Base-by-base conservation (phyloP, 1,140 invertebrate species). In the Campoletis sonorensis region DNA sequence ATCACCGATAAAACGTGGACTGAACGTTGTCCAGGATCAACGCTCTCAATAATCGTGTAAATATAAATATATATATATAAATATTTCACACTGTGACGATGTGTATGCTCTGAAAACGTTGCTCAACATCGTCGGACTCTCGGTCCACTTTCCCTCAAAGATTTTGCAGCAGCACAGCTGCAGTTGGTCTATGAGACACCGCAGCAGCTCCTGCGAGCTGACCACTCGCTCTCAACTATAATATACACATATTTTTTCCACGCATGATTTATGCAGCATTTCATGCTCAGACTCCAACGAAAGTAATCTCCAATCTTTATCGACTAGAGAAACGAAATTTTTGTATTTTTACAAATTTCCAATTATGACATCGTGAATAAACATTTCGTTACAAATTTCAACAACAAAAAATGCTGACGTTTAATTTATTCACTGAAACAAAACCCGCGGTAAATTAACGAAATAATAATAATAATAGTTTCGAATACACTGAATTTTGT, bases 101-200 rank as follows among this genome's bases (percentile, higher is more conserved):
- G 30, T 70, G 67, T 70, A 70, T 70, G 64, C 26, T 18, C 18
- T 68, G 15, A n/a, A 70, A 33, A 70, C 67, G 18, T 70, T 70
- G 67, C 67, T 70, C 67, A 70, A 70, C 67, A 18, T 16, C 27
- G 27, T 64, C 26, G 33, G 67, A 18, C 67, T 70, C 85, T 84
- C 84, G 88, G 83, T 90, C 87, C 84, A 90, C 89, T 91, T 91
- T 91, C 89, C 89, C 89, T 88, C 79, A 86, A 86, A 86, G 84
- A 78, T 82, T 70, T 33, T 33, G 67, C 67, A 70, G 64, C 61
- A 23, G 23, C 61, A 10, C 3, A 33, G 4, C 15, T 70, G 67
- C 30, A 21, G 30, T 33, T 18, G 16, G 67, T 70, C 67, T 70
- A 70, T 70, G 67, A 70, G 26, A 70, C 18, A 70, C 2, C 61